phyloP scores from a whole-genome alignment of 2,113 vertebrate genomes.

The Pteropus alecto region DNA sequence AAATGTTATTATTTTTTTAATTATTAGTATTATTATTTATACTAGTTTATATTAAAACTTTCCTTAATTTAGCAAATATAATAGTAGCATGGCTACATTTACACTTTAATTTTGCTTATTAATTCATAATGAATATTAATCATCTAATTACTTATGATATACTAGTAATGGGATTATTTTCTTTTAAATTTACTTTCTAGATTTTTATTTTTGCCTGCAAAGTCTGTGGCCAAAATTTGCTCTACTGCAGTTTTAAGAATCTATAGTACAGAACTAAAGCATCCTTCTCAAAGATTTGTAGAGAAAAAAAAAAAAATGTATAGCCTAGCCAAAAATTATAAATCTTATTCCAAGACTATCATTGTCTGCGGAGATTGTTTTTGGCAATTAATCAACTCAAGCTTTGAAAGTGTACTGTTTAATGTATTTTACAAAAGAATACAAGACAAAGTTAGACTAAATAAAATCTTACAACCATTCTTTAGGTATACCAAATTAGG shows the following conservation, averaged over 20 bases:
- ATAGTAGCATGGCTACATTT: background rate
- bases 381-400: slow-evolving; percentile 48
- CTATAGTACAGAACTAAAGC: background rate
- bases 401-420: slow-evolving; percentile 1
- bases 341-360: slow-evolving; percentile 39
- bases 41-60: background rate
- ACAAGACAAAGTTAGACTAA: slow-evolving; percentile 47
- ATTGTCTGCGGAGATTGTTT: background rate
- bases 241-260: background rate
- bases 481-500: slow-evolving; percentile 32
- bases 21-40: background rate
- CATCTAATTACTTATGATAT: background rate
- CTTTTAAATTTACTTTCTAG: slow-evolving; percentile 1
- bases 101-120: background rate
- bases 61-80: background rate
- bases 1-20: background rate
- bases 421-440: slow-evolving; percentile 52
- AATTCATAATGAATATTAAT: background rate
- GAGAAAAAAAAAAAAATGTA: background rate
- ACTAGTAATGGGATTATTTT: background rate
- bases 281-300: background rate
- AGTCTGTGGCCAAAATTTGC: background rate
- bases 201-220: background rate
- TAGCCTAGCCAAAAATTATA: background rate
- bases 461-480: slow-evolving; percentile 25